These are phyloP conservation scores for Scaptodrosophila lebanonensis DNA, from an alignment of 1,140 invertebrate species.

Conservation along the genomic window DNA sequence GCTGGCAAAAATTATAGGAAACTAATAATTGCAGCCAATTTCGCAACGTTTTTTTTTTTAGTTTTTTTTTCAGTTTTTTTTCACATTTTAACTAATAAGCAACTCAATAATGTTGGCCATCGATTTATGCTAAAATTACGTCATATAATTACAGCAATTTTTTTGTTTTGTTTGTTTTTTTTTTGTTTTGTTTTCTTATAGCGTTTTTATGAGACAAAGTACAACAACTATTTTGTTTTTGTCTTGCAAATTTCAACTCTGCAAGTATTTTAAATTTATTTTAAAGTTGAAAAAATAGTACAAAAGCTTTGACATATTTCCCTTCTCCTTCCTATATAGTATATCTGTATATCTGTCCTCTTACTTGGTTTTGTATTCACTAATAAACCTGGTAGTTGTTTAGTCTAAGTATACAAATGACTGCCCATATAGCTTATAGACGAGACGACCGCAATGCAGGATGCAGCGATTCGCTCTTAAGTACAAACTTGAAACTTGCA, in stretches of 20 bases:
- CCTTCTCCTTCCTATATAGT: no score
- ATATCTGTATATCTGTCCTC: no score
- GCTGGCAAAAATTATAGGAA: constrained; percentile 61
- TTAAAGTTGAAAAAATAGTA: constrained; percentile 69
- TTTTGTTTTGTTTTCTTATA: constrained; percentile 31
- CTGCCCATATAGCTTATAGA: constrained; percentile 77
- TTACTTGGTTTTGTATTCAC: constrained; percentile 41
- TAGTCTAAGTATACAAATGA: constrained; percentile 66
- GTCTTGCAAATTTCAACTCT: constrained; percentile 30
- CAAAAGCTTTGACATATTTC: constrained; percentile 69
- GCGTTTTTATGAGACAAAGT: constrained; percentile 65
- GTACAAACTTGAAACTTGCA: constrained; percentile 47
- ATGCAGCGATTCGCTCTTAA: constrained; percentile 47
- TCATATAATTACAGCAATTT: constrained; percentile 64
- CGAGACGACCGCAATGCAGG: constrained; percentile 41
- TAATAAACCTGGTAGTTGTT: constrained; percentile 45
- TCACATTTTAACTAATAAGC: constrained; percentile 65
- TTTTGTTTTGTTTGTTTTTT: constrained; percentile 36
- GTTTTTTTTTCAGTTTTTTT: constrained; percentile 16
- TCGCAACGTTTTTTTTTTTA: constrained; percentile 34
- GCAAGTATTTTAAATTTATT: constrained; percentile 38
- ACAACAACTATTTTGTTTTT: constrained; percentile 67
- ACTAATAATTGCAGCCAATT: constrained; percentile 45
- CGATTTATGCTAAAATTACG: constrained; percentile 65
- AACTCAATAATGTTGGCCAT: constrained; percentile 45